These are phyloP conservation scores for Drosophila pectinifera DNA, from an alignment of 1,140 invertebrate genomes.

Conservation along the genomic window DNA sequence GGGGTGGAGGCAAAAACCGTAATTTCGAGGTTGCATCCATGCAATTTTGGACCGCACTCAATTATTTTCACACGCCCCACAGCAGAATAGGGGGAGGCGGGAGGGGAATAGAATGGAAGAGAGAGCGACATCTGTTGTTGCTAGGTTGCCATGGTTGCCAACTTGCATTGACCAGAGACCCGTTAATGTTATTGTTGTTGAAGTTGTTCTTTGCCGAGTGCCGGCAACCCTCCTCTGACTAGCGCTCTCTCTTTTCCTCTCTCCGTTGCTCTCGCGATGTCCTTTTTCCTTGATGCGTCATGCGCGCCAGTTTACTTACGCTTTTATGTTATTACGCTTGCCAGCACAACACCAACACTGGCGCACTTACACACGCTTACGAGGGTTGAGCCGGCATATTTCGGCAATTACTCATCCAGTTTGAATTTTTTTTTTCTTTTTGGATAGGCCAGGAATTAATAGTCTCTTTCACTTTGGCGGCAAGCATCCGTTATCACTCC, in stretches of 20 bases:
- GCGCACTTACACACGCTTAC: constrained; percentile 28
- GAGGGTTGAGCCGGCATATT: constrained; percentile 51
- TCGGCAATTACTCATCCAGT: constrained; percentile 72
- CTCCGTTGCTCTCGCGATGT: constrained; percentile 36
- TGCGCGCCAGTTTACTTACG: constrained; percentile 75
- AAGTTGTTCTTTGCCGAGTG: constrained; percentile 36
- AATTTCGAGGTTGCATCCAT: constrained; percentile 4
- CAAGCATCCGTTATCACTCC: constrained; percentile 40
- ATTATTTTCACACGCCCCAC: constrained; percentile 49
- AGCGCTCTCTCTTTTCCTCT: not conserved
- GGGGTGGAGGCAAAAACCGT: not conserved
- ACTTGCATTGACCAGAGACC: constrained; percentile 71
- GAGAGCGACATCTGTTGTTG: constrained; percentile 34
- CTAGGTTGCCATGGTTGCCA: constrained; percentile 57
- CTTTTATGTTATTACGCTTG: constrained; percentile 53
- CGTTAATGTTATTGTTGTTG: constrained; percentile 48
- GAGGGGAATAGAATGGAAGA: not conserved
- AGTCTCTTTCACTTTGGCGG: constrained; percentile 24
- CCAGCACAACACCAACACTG: constrained; percentile 6
- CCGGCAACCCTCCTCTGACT: constrained; percentile 59
- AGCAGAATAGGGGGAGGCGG: not conserved
- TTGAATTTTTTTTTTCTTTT: not conserved
- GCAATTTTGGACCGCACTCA: constrained; percentile 32
- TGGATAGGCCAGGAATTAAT: constrained; percentile 60
- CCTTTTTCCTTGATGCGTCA: constrained; percentile 75